Evolutionary conservation across 2,888 invertebrate genomes (phyloP), one percentile per base, ranked within the genome.

Genomic region (Stenurella melanura): DNA sequence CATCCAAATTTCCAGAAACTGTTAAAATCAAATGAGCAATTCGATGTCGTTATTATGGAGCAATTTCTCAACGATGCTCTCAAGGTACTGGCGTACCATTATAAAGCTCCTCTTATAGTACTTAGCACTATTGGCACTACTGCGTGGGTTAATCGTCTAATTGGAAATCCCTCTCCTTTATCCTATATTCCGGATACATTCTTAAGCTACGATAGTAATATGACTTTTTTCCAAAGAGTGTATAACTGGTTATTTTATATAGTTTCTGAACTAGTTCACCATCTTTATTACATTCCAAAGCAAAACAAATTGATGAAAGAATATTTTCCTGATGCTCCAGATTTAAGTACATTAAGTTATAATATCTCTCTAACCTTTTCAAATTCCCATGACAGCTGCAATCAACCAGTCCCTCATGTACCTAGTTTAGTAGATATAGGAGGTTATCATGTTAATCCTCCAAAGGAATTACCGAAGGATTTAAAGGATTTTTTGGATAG

Each of bases 201-300:
- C 83, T 10, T 73, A 85, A 11, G 88, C 5, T 89, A 86, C 74
- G n/a, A 87, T 58, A 88, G 91, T 50, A 85, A 85, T 68, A 91
- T 91, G 87, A 90, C 87, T 34, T 93, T 94, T 79, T 87, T 87
- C 84, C 90, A 91, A 81, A 87, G 94, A 79, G 63, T 92, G 0
- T 85, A 89, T 30, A 93, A 93, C 83, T 87, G 90, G 0, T 89
- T 89, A 1, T 83, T 85, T 3, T 57, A 56, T 18, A 15, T 79
- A 4, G 5, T 66, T 11, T 9, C 6, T 34, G 30, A 34, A 2
- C 30, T 34, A 34, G 7, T 9, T 34, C 30, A 34, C 9, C 9
- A 34, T 7, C 7, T 34, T 9, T 34, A 79, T 18, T 58, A 73
- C 7, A 6, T 34, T 34, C 30, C 30, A 34, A 34, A 7, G 7